Base-by-base conservation (phyloP, 2,888 invertebrate genomes). In the Papilio elwesi region DNA sequence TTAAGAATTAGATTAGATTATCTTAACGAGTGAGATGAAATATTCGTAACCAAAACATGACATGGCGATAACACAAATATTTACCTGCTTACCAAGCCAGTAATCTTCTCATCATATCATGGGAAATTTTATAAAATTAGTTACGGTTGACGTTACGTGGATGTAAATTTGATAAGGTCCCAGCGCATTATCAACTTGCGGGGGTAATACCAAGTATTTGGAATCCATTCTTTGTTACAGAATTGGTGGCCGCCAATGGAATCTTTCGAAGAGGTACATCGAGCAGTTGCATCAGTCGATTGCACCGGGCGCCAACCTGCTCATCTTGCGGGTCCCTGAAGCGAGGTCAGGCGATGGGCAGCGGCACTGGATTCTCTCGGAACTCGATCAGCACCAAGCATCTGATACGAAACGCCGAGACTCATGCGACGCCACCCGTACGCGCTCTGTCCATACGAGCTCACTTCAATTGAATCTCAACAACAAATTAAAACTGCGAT, bases 161-260 rank as follows among this genome's bases (percentile, higher is more conserved):
- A 1, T 26, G 26, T 26, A 26, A 26, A 26, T 26, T 26, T 26
- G 26, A 26, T 4, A 26, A 26, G 26, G 26, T 26, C 26, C 26
- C 26, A 26, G 26, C 4, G 26, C 26, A 26, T 26, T 26, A 26
- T 26, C 26, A 26, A 26, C 26, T 26, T 26, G 26, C n/a, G 0
- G 53, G 6, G 5, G 16, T 15, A 11, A 16, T 16, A 16, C n/a
- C 1, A n/a, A 43, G 2, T 38, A 48, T 49, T 62, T 16, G 52
- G 62, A 38, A 38, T 62, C 8, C 0, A 16, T 53, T 53, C 65
- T 68, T 77, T 64, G 59, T 74, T 74, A 59, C 84, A 92, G 92
- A 92, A 70, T 80, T 91, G 82, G 80, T 89, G 26, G 91, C 90
- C 5, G 81, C 87, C 13, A 90, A 90, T 74, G 90, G 91, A 6